Evolutionary conservation across 30 jellyfish, hydroid and myxozoan species (phyloP).

Genomic region (Aurelia coerulea): DNA sequence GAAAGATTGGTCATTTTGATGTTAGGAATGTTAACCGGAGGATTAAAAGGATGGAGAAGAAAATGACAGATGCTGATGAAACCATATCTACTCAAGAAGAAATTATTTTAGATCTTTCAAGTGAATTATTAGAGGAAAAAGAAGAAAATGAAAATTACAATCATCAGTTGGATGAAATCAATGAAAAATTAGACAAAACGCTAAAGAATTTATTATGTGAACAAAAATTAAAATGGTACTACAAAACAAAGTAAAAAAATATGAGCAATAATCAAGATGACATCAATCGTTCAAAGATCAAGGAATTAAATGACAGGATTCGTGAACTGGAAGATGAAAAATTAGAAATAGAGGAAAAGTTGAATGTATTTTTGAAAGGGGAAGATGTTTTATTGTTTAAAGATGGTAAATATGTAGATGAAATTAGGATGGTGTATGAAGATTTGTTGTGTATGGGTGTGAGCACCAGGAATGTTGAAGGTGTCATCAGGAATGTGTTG

Average conservation of each 20-base stretch:
- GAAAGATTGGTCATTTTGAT: background rate
- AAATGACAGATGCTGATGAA: background rate
- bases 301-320: slow-evolving; percentile 7
- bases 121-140: background rate
- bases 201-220: background rate
- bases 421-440: no score
- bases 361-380: no score
- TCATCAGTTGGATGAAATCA: background rate
- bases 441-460: no score
- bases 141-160: background rate
- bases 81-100: slow-evolving; percentile 6
- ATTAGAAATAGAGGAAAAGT: background rate
- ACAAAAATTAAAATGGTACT: slow-evolving; percentile 13
- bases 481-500: no score
- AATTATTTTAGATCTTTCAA: slow-evolving; percentile 4
- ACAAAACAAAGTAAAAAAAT: background rate
- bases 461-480: no score
- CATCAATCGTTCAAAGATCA: background rate
- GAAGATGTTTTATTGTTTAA: no score
- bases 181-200: background rate
- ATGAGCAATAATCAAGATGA: no score
- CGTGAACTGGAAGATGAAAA: slow-evolving; percentile 8
- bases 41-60: slow-evolving; percentile 6
- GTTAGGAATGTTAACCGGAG: background rate
- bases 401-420: no score